Evolutionary conservation across 2,888 invertebrate genomes (phyloP).

Genomic region (Danaus chrysippus): DNA sequence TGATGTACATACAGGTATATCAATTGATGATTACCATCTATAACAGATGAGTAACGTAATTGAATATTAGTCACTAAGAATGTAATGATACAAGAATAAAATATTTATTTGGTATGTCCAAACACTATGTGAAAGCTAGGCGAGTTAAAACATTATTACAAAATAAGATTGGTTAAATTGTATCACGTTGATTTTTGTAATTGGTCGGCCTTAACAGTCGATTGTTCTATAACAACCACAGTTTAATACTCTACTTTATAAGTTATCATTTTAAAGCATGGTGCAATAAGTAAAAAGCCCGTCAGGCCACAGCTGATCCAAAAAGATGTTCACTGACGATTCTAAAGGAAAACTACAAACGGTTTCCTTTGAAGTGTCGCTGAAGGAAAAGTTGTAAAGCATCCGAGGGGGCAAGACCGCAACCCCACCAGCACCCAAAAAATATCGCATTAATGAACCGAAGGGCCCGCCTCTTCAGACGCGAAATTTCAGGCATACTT

Average conservation of each 20-base stretch:
- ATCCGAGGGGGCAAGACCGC: constrained; percentile 61
- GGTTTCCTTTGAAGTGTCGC: constrained; percentile 69
- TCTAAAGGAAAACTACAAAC: constrained; percentile 61
- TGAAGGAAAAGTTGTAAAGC: constrained; percentile 73
- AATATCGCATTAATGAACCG: constrained; percentile 71
- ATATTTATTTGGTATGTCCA: no score
- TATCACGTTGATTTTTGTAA: no score
- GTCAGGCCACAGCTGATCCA: constrained; percentile 23
- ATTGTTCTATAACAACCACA: background rate
- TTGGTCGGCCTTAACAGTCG: background rate
- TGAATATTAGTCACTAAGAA: no score
- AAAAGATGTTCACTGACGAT: constrained; percentile 15
- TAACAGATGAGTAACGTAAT: no score
- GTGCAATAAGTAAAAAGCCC: constrained; percentile 3
- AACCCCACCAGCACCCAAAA: constrained; percentile 70
- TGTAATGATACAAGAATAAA: no score
- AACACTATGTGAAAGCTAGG: no score
- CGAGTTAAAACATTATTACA: no score
- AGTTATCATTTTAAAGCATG: background rate
- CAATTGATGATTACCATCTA: no score
- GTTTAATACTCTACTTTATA: background rate
- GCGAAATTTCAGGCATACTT: constrained; percentile 78
- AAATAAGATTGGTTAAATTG: no score
- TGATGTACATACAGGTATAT: no score
- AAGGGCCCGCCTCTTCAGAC: constrained; percentile 64